Evolutionary conservation across 2,888 invertebrate genomes (phyloP).

Genomic region (Catocala fraxini): DNA sequence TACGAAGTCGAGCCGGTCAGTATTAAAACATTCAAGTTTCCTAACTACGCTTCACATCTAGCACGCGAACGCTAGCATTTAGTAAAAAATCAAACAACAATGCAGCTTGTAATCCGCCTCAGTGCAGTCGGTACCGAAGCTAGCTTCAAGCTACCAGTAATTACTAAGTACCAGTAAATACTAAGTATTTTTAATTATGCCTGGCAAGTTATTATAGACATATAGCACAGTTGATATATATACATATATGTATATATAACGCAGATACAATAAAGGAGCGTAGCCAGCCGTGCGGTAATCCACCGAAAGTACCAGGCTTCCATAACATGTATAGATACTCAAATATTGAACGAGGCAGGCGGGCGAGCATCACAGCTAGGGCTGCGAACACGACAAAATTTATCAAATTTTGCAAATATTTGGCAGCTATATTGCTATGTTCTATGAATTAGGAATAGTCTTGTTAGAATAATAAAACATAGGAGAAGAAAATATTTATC

Average conservation of each 20-base stretch:
- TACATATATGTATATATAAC: too few species aligned
- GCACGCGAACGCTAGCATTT: neutral
- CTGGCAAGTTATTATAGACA: neutral
- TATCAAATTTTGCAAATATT: slow-evolving; percentile 25
- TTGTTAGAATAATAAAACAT: too few species aligned
- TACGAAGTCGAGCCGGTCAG: slow-evolving; percentile 1
- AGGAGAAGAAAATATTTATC: too few species aligned
- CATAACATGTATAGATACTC: slow-evolving; percentile 68
- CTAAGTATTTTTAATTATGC: neutral
- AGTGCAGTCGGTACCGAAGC: too few species aligned
- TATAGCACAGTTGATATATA: slow-evolving; percentile 23
- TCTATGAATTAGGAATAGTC: too few species aligned
- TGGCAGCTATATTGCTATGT: neutral
- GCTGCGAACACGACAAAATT: slow-evolving; percentile 40
- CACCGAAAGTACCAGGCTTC: slow-evolving; percentile 69
- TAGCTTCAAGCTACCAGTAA: too few species aligned
- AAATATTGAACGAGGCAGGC: slow-evolving; percentile 70
- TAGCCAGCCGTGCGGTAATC: slow-evolving; percentile 65
- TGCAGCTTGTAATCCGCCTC: too few species aligned
- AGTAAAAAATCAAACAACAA: neutral
- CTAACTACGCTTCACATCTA: slow-evolving; percentile 3
- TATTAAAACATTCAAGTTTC: slow-evolving; percentile 8
- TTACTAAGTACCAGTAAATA: too few species aligned
- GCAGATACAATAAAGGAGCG: slow-evolving; percentile 48
- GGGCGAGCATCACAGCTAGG: slow-evolving; percentile 65